Conservation (phyloP, 2,113 vertebrate species). For the Cervus canadensis region DNA sequence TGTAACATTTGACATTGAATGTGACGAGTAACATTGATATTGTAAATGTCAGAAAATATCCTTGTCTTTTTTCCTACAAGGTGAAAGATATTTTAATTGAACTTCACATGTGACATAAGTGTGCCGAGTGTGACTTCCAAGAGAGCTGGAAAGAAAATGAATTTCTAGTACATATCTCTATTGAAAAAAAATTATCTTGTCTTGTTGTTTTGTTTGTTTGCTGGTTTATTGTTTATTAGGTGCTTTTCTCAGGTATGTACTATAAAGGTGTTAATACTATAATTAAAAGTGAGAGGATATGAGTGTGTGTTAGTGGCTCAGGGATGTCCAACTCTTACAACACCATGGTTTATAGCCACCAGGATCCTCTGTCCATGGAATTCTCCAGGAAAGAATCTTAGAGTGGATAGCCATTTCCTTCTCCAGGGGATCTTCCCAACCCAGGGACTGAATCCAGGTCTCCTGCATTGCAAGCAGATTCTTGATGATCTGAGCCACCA, state of each 20-base stretch:
- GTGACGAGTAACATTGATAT: background rate
- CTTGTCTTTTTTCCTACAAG: background rate
- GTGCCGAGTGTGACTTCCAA: background rate
- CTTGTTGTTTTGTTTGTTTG: rapidly evolving
- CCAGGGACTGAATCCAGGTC: background rate
- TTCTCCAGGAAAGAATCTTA: background rate
- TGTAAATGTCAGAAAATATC: background rate
- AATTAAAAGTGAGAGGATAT: background rate
- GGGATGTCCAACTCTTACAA: background rate
- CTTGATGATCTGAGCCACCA: background rate
- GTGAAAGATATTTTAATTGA: background rate
- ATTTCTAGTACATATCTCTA: background rate
- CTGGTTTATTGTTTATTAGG: background rate
- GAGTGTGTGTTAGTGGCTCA: background rate
- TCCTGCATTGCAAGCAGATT: background rate
- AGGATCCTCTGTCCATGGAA: background rate
- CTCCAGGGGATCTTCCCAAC: background rate
- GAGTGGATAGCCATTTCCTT: background rate
- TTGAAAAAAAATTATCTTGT: background rate
- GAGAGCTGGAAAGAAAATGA: background rate
- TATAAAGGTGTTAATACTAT: background rate
- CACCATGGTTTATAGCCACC: background rate
- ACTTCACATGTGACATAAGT: background rate
- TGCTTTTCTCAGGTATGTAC: background rate
- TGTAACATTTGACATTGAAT: background rate